phyloP scores from a whole-genome alignment of 2,888 invertebrate genomes.

The Polydrusus pterygomalis region DNA sequence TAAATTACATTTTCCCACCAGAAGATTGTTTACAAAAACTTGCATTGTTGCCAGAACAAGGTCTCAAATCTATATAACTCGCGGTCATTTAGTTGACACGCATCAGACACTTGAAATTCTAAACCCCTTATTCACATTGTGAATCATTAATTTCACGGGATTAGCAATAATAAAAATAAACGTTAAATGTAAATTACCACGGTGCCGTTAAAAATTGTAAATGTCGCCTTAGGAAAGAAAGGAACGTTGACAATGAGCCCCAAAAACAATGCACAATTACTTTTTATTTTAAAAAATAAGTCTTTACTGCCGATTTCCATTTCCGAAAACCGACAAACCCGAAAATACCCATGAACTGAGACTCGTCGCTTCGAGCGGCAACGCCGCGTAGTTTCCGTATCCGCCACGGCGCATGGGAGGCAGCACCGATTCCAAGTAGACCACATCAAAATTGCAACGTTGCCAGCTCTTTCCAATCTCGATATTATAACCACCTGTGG shows the following conservation, averaged over 20 bases:
- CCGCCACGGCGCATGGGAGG: conserved; percentile 32
- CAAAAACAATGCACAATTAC: neutral
- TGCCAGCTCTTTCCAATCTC: conserved; percentile 22
- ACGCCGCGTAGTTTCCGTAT: conserved; percentile 28
- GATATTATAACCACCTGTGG: conserved; percentile 53
- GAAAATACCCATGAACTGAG: neutral
- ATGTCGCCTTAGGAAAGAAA: neutral
- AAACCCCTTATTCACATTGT: conserved; percentile 43
- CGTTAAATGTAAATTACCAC: neutral
- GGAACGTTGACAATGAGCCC: neutral
- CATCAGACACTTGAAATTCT: conserved; percentile 47
- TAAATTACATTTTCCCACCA: conserved; percentile 42
- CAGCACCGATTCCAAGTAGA: conserved; percentile 40
- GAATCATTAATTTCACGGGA: conserved; percentile 36
- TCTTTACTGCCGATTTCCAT: conserved; percentile 6
- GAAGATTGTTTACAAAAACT: conserved; percentile 46
- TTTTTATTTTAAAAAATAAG: conserved; percentile 28
- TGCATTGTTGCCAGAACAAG: conserved; percentile 50
- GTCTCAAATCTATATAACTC: conserved; percentile 48
- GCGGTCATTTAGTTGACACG: conserved; percentile 53
- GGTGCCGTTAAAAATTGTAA: neutral
- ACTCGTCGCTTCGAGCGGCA: conserved; percentile 20
- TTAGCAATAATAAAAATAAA: neutral
- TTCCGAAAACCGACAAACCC: conserved; percentile 20
- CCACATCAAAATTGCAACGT: conserved; percentile 38